These are phyloP conservation scores for Ericerus pela DNA, from an alignment of 1,140 invertebrate species.

Conservation along the genomic window DNA sequence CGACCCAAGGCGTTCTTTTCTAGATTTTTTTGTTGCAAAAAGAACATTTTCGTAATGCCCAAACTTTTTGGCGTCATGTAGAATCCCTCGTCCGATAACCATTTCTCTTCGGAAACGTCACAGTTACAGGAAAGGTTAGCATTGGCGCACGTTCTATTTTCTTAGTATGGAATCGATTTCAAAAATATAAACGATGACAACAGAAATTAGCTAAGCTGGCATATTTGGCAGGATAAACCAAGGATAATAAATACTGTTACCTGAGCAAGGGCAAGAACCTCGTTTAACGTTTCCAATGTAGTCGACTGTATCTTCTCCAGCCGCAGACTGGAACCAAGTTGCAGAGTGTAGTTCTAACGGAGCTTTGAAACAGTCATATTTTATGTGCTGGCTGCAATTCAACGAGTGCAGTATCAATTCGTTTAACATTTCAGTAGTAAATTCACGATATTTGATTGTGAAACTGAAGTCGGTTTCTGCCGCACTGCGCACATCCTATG, in stretches of 20 bases:
- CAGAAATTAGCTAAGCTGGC: background rate
- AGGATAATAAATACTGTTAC: constrained; percentile 33
- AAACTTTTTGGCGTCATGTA: constrained; percentile 57
- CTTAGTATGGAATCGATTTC: constrained; percentile 28
- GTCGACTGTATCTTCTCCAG: constrained; percentile 56
- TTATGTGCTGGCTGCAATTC: constrained; percentile 76
- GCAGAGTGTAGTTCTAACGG: constrained; percentile 72
- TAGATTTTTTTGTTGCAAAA: constrained; percentile 69
- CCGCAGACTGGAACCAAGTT: constrained; percentile 77
- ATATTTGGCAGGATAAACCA: background rate
- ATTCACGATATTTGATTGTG: constrained; percentile 72
- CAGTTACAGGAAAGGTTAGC: constrained; percentile 74
- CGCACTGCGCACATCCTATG: constrained; percentile 54
- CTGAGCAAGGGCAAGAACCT: constrained; percentile 45
- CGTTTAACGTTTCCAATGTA: constrained; percentile 66
- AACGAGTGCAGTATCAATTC: constrained; percentile 75
- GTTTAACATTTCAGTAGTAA: constrained; percentile 76
- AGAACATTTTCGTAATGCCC: constrained; percentile 78
- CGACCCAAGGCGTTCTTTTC: constrained; percentile 64
- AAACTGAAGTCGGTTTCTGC: constrained; percentile 63
- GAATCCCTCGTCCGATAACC: constrained; percentile 74
- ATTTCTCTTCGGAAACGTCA: constrained; percentile 57
- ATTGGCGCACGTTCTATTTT: constrained; percentile 62
- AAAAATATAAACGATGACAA: background rate
- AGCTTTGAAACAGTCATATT: constrained; percentile 80